Base-by-base conservation (phyloP, 92 coral and sea anemone genomes). In the Bergia puertoricense region DNA sequence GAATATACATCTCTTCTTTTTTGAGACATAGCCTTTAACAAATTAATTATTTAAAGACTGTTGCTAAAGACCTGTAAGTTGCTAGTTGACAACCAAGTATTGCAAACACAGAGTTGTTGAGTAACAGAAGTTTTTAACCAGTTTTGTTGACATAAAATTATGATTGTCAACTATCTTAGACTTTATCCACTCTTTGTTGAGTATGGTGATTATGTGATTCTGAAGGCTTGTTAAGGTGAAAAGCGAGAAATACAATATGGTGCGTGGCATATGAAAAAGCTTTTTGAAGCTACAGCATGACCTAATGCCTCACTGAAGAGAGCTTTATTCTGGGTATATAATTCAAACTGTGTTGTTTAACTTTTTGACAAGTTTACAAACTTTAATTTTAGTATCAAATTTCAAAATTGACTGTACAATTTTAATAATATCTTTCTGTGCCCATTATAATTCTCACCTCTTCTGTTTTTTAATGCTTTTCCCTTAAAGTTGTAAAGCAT, bases 31-130 rank as follows among this genome's bases (percentile, higher is more conserved):
- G 30, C 11, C 8, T 22, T 68, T 39, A 20, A 74, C 84, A 85
- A 74, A 85, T 89, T 68, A 91, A 87, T 93, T 83, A 91, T 91
- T 91, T 62, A 80, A 88, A 77, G 43, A 16, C 48, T 65, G 42
- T 39, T 76, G 69, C 4, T 23, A 62, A 18, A 20, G 76, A 78
- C 59, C 75, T 40, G n/a, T 22, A 45, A 45, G 44, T 72, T 80
- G 86, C 77, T 85, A 85, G 86, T 87, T 93, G 90, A 94, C 93
- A 92, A 91, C 96, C 81, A 77, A 82, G 88, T 56, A 77, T 62
- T 94, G 94, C 88, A 89, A 91, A 91, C 87, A 88, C 6, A 69
- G 44, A 83, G 56, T 74, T 8, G 22, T 82, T 42, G 45, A 2
- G 72, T 9, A 67, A 66, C 76, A 66, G 42, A 39, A 45, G 66